phyloP scores from a whole-genome alignment of 2,113 vertebrate species.

The Tychaedon coryphoeus region DNA sequence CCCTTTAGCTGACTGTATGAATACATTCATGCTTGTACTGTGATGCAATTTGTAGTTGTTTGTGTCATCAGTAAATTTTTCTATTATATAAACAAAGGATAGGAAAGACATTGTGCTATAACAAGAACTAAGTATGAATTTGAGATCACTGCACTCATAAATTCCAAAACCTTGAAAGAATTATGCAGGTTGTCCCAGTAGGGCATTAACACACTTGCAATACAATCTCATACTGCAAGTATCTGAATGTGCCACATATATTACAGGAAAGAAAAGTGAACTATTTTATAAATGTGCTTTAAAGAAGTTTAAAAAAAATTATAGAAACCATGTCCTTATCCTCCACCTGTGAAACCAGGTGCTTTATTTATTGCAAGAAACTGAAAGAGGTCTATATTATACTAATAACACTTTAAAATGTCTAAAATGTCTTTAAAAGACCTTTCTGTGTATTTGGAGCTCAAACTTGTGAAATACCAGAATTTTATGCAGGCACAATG shows the following conservation, averaged over 20 bases:
- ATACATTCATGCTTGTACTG: background rate
- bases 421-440: background rate
- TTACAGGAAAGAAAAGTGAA: background rate
- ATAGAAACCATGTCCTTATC: background rate
- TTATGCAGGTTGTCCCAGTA: background rate
- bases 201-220: background rate
- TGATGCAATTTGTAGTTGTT: background rate
- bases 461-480: background rate
- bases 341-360: conserved; percentile 33
- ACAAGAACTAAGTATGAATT: background rate
- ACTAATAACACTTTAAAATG: background rate
- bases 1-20: background rate
- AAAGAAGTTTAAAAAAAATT: background rate
- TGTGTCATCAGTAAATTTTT: background rate
- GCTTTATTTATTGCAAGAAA: conserved; percentile 29
- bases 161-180: background rate
- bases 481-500: background rate
- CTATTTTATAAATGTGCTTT: background rate
- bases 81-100: background rate
- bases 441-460: background rate
- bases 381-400: background rate
- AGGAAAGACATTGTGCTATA: background rate
- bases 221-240: background rate
- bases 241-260: background rate
- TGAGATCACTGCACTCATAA: background rate